phyloP scores from a whole-genome alignment of 1,140 invertebrate species.

The Drosophila malerkotliana region DNA sequence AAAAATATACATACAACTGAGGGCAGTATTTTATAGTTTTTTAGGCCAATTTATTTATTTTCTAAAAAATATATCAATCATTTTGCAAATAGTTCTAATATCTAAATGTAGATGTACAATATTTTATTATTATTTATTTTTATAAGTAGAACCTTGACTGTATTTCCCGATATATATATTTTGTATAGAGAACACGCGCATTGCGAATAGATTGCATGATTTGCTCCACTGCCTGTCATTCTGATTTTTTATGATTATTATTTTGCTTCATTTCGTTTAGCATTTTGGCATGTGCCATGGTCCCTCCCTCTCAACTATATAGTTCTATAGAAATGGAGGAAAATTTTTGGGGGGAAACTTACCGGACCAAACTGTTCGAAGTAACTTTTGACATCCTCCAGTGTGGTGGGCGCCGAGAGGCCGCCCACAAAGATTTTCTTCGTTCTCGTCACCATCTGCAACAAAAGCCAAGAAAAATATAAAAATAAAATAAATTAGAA shows the following conservation, averaged over 20 bases:
- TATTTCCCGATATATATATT: slow-evolving; percentile 3
- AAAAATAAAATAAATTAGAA: slow-evolving; percentile 5
- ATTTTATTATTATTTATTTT: neutral
- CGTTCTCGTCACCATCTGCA: slow-evolving; percentile 99
- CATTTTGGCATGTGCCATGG: slow-evolving; percentile 45
- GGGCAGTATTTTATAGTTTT: neutral
- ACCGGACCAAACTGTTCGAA: slow-evolving; percentile 99
- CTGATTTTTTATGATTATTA: slow-evolving; percentile 71
- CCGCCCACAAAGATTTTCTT: slow-evolving; percentile 99
- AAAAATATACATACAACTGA: neutral
- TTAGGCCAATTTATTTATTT: neutral
- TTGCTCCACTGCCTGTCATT: slow-evolving; percentile 72
- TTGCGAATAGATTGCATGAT: slow-evolving; percentile 75
- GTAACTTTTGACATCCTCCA: slow-evolving; percentile 99
- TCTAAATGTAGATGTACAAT: neutral
- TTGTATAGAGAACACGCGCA: slow-evolving; percentile 38
- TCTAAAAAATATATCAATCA: neutral
- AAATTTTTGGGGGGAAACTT: slow-evolving; percentile 88
- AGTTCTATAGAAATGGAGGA: neutral
- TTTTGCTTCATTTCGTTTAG: slow-evolving; percentile 59
- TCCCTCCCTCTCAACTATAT: neutral
- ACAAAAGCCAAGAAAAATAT: slow-evolving; percentile 9
- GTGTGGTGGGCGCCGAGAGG: slow-evolving; percentile 98
- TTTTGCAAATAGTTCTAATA: neutral
- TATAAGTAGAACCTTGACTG: neutral